Conservation (phyloP, 1,140 invertebrate species). For the Ridgeia piscesae region DNA sequence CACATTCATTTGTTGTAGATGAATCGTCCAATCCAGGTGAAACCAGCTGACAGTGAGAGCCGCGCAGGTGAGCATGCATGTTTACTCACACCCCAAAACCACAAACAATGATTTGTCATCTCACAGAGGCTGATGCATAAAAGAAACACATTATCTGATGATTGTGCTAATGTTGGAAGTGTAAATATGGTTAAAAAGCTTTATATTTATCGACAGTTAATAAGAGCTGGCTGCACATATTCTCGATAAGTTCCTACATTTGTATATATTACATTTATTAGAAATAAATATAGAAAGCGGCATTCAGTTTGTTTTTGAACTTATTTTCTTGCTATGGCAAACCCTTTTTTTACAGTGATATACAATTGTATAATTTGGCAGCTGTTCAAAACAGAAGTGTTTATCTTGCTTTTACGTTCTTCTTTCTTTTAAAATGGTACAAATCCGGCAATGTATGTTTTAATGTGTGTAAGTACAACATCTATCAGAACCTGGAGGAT, state of each 20-base stretch:
- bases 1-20: constrained; percentile 75
- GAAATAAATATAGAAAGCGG: too few species aligned
- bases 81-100: background rate
- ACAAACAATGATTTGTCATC: background rate
- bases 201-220: background rate
- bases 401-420: too few species aligned
- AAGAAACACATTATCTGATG: background rate
- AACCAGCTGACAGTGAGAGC: constrained; percentile 98
- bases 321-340: too few species aligned
- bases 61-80: constrained; percentile 73
- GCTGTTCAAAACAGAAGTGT: too few species aligned
- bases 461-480: too few species aligned
- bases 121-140: background rate
- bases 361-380: too few species aligned
- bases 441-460: too few species aligned
- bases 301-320: too few species aligned
- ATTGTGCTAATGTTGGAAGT: background rate
- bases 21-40: constrained; percentile 99
- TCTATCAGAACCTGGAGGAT: too few species aligned
- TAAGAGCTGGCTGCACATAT: background rate
- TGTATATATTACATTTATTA: too few species aligned
- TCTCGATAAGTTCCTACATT: background rate
- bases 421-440: too few species aligned
- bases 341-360: too few species aligned
- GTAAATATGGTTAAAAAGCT: background rate